Conservation (phyloP, 2,797 vertebrate species). For the Smutsia gigantea region DNA sequence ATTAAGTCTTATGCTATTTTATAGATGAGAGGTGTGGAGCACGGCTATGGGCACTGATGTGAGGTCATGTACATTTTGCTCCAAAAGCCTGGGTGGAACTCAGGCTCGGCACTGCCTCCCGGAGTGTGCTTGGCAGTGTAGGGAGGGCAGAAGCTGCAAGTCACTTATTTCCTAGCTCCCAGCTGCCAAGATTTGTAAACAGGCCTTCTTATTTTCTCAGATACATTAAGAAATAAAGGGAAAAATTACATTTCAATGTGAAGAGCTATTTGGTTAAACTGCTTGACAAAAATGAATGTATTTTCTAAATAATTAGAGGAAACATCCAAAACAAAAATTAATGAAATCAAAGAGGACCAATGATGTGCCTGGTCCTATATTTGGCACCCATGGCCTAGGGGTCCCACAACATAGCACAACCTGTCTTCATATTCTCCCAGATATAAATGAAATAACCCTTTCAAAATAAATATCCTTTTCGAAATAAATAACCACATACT, state of each 20-base stretch:
- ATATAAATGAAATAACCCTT: not conserved
- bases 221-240: not conserved
- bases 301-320: not conserved
- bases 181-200: too few relatives aligned
- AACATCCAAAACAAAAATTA: not conserved
- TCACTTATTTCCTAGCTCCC: not conserved
- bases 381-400: not conserved
- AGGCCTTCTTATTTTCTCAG: not conserved
- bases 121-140: rapidly evolving
- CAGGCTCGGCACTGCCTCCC: rapidly evolving
- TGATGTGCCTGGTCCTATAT: not conserved
- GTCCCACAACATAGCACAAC: not conserved
- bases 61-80: not conserved
- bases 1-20: not conserved
- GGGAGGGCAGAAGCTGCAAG: not conserved
- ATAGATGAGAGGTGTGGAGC: not conserved
- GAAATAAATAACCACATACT: not conserved
- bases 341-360: rapidly evolving
- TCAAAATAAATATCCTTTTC: not conserved
- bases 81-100: not conserved
- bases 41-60: rapidly evolving
- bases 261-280: not conserved
- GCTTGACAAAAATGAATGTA: not conserved
- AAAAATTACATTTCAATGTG: not conserved
- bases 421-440: not conserved